A percentile compares a stretch with the other conserved stretches of the same genome.
Evolutionary conservation across 2,113 vertebrate genomes (phyloP).

Genomic region (Otus sunia): DNA sequence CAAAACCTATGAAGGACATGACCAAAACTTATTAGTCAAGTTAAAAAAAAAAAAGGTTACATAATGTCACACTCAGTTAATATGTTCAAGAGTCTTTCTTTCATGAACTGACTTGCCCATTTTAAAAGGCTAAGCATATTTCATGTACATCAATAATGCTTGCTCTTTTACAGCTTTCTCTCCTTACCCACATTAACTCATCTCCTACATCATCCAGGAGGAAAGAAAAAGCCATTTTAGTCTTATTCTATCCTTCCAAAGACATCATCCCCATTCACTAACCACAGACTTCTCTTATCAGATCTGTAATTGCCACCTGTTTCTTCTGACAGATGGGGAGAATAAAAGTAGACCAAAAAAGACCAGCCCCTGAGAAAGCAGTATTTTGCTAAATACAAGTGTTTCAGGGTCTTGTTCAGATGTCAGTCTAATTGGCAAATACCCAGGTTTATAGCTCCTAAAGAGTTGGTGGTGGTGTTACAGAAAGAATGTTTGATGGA

Average conservation of each 20-base stretch:
- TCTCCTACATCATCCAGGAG: neutral
- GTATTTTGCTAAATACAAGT: neutral
- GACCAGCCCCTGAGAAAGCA: neutral
- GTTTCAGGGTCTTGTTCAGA: neutral
- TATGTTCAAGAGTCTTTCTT: neutral
- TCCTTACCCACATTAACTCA: neutral
- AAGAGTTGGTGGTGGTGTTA: neutral
- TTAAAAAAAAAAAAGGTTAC: neutral
- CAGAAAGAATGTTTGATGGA: neutral
- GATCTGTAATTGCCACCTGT: neutral
- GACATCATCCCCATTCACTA: neutral
- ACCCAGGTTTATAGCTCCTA: neutral
- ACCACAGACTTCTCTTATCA: neutral
- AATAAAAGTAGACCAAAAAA: neutral
- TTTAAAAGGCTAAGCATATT: neutral
- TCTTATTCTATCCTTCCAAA: neutral
- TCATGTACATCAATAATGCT: neutral
- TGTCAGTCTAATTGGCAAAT: neutral
- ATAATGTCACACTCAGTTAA: neutral
- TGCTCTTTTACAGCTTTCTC: neutral
- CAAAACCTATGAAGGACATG: neutral
- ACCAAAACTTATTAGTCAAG: neutral
- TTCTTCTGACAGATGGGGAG: neutral
- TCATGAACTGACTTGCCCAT: neutral
- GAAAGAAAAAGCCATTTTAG: neutral